Evolutionary conservation across 2,797 vertebrate genomes (phyloP).

Genomic region (Vipera ursinii): DNA sequence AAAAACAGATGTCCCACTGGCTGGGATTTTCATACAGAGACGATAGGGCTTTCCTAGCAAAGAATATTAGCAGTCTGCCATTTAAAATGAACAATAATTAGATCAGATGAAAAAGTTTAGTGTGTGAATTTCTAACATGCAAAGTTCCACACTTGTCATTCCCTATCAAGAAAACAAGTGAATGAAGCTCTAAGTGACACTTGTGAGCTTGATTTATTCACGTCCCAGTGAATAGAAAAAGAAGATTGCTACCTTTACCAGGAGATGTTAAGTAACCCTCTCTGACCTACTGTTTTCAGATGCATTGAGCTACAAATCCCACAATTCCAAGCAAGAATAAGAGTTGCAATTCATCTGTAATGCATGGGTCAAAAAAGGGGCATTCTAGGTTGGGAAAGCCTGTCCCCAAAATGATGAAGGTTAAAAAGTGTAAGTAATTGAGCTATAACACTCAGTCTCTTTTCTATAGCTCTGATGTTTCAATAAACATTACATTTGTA

Average conservation of each 20-base stretch:
- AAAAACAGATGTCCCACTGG: neutral
- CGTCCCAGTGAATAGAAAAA: neutral
- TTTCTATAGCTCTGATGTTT: neutral
- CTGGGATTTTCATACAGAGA: neutral
- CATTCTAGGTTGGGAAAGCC: neutral
- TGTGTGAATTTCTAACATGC: neutral
- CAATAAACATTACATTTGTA: neutral
- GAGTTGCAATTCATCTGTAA: neutral
- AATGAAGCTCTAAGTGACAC: neutral
- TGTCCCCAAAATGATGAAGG: neutral
- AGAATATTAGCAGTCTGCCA: conserved; percentile 15
- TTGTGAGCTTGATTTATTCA: neutral
- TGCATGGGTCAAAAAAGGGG: neutral
- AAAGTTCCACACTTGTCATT: neutral
- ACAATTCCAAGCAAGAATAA: neutral
- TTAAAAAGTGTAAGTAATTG: neutral
- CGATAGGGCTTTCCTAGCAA: conserved; percentile 1
- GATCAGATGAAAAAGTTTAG: neutral
- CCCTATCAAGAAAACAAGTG: neutral
- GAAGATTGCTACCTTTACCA: neutral
- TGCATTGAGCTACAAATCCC: neutral
- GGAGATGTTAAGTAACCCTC: neutral
- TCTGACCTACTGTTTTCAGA: neutral
- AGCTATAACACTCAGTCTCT: neutral
- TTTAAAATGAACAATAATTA: neutral